These are phyloP conservation scores for Mythimna impura DNA, from an alignment of 2,888 invertebrate species.

Conservation along the genomic window DNA sequence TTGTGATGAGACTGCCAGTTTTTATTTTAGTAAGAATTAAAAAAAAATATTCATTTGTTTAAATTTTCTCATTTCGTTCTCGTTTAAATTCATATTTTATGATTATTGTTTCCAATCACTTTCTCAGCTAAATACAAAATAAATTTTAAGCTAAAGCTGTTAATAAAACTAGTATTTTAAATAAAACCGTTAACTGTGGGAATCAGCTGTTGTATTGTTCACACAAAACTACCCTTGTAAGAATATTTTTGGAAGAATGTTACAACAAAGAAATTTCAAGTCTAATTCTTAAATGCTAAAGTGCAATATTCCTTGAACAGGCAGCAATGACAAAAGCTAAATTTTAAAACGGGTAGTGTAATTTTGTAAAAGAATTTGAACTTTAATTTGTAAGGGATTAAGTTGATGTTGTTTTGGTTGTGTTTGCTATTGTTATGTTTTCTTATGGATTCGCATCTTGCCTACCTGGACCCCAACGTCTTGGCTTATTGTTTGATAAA, in stretches of 20 bases:
- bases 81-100: background rate
- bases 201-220: conserved; percentile 86
- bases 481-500: conserved; percentile 76
- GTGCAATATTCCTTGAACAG: conserved; percentile 38
- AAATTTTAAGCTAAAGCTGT: conserved; percentile 12
- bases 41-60: too few species aligned
- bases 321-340: conserved; percentile 34
- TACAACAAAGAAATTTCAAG: conserved; percentile 60
- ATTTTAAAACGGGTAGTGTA: conserved; percentile 25
- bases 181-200: conserved; percentile 83
- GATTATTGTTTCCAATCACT: background rate
- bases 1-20: background rate
- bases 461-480: conserved; percentile 83
- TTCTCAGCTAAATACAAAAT: conserved; percentile 16
- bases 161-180: conserved; percentile 62
- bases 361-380: conserved; percentile 36
- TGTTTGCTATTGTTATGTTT: conserved; percentile 64
- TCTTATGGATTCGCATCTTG: conserved; percentile 88
- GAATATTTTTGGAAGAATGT: conserved; percentile 69
- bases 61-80: too few species aligned
- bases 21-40: background rate
- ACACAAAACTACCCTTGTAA: conserved; percentile 71
- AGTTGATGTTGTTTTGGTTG: conserved; percentile 42
- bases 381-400: conserved; percentile 41
- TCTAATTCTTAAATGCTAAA: conserved; percentile 54